These are phyloP conservation scores for Oxytorus armatus DNA, from an alignment of 2,888 invertebrate genomes.

Conservation along the genomic window DNA sequence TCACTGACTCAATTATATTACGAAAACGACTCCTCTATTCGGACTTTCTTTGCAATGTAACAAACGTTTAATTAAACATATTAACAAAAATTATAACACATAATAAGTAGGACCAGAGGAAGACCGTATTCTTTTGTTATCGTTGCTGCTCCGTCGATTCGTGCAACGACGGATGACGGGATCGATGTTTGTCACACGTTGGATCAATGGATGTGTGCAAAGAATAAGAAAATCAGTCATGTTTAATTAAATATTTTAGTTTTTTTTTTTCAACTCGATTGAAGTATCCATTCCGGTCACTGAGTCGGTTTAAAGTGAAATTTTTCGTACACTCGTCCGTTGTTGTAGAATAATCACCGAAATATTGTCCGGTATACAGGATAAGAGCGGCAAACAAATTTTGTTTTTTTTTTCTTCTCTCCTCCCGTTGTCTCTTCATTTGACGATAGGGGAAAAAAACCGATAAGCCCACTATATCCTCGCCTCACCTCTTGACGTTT, in stretches of 20 bases:
- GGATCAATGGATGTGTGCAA: constrained; percentile 1
- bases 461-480: background rate
- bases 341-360: too few species aligned
- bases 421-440: too few species aligned
- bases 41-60: constrained; percentile 21
- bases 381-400: too few species aligned
- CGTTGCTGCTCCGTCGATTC: background rate
- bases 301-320: too few species aligned
- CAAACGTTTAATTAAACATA: constrained; percentile 55
- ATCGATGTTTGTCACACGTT: background rate
- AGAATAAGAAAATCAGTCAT: background rate
- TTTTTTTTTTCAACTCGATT: too few species aligned
- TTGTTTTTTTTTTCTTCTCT: too few species aligned
- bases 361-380: too few species aligned
- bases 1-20: constrained; percentile 57
- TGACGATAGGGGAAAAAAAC: background rate
- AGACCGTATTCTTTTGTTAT: background rate
- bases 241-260: too few species aligned
- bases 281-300: too few species aligned
- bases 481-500: constrained; percentile 73
- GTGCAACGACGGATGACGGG: background rate
- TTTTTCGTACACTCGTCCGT: too few species aligned
- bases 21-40: constrained; percentile 22
- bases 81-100: constrained; percentile 59
- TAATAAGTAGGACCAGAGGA: constrained; percentile 34